Percentiles rank a stretch among this genome's conserved stretches.
Conservation (phyloP, 1,140 invertebrate genomes). For the Venustaconcha ellipsiformis region DNA sequence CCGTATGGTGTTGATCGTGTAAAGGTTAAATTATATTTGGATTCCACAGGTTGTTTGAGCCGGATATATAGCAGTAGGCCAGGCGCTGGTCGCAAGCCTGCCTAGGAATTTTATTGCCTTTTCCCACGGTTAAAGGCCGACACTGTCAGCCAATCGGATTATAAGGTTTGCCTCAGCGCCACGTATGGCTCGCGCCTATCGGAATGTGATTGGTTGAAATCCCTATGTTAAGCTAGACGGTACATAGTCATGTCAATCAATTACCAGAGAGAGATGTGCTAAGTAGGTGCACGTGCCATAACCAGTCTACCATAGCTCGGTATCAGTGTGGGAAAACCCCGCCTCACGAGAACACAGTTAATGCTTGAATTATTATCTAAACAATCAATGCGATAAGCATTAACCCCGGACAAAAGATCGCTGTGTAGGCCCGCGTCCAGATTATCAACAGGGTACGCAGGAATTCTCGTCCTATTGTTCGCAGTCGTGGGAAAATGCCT, state of each 20-base stretch:
- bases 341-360: conserved; percentile 27
- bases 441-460: too few relatives aligned
- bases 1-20: neutral
- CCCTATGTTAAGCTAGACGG: conserved; percentile 14
- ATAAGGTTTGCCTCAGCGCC: neutral
- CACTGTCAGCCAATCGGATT: conserved; percentile 26
- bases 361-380: conserved; percentile 29
- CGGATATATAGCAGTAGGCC: too few relatives aligned
- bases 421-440: too few relatives aligned
- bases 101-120: conserved; percentile 26
- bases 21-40: conserved; percentile 12
- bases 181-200: conserved; percentile 24
- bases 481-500: conserved; percentile 36
- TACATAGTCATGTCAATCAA: conserved; percentile 26
- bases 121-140: conserved; percentile 31
- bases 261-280: neutral
- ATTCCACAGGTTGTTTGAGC: conserved; percentile 31
- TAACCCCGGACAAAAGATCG: too few relatives aligned
- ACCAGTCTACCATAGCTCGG: conserved; percentile 16
- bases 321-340: conserved; percentile 36
- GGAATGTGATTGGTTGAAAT: conserved; percentile 17
- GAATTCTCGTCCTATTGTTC: neutral
- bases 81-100: conserved; percentile 5
- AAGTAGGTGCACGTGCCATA: conserved; percentile 23
- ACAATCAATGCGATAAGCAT: conserved; percentile 32